These are phyloP conservation scores for Dysdera silvatica DNA, from an alignment of 1,140 invertebrate species.

Conservation along the genomic window DNA sequence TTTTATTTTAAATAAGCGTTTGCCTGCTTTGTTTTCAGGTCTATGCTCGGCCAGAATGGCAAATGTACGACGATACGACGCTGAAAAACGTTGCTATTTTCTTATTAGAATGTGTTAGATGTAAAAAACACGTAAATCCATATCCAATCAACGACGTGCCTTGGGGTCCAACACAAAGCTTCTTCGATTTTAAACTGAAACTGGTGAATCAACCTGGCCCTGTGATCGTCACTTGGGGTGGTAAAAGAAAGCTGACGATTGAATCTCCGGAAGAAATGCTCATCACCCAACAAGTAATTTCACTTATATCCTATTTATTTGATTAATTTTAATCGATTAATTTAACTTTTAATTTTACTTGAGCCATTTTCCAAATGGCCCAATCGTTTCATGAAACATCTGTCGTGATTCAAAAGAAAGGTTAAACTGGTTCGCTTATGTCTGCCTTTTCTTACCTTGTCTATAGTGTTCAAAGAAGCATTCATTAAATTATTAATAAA, in stretches of 20 bases:
- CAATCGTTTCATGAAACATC: too few relatives aligned
- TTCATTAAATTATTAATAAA: too few relatives aligned
- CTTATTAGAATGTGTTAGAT: slow-evolving; percentile 38
- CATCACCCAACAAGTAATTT: slow-evolving; percentile 34
- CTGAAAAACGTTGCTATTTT: slow-evolving; percentile 39
- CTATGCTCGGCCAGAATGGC: slow-evolving; percentile 39
- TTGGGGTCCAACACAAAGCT: slow-evolving; percentile 41
- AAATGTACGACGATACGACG: slow-evolving; percentile 35
- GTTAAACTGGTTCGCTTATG: too few relatives aligned
- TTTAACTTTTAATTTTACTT: too few relatives aligned
- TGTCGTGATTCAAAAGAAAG: too few relatives aligned
- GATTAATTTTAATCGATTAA: too few relatives aligned
- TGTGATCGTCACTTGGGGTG: slow-evolving; percentile 40
- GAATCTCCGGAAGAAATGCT: slow-evolving; percentile 37
- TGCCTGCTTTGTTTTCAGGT: slow-evolving; percentile 28
- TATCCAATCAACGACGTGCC: slow-evolving; percentile 41
- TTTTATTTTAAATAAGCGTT: background rate
- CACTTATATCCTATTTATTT: too few relatives aligned
- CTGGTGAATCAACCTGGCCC: slow-evolving; percentile 38
- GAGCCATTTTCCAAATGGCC: too few relatives aligned
- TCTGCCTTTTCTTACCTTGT: too few relatives aligned
- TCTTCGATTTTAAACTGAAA: slow-evolving; percentile 40
- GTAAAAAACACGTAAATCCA: slow-evolving; percentile 35
- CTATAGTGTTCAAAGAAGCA: too few relatives aligned
- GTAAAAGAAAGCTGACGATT: slow-evolving; percentile 36